A percentile compares a stretch with the other conserved stretches of the same genome.
Conservation (phyloP, 2,888 invertebrate genomes). For the Myopa testacea region DNA sequence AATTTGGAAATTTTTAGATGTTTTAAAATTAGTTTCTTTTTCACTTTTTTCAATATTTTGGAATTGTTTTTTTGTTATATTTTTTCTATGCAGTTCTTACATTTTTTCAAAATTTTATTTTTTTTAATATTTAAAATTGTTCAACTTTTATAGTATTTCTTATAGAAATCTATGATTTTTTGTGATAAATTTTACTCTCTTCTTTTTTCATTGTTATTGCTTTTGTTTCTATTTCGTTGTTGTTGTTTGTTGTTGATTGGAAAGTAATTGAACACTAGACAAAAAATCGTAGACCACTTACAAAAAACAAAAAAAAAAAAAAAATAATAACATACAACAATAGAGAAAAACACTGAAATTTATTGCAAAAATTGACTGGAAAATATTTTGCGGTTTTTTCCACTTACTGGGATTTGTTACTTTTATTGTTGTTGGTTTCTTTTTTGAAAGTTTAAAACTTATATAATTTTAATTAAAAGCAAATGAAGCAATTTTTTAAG, state of each 20-base stretch:
- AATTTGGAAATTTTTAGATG: no score
- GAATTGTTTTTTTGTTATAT: no score
- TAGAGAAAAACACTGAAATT: not conserved
- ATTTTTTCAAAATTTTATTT: no score
- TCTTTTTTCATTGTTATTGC: not conserved
- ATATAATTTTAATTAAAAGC: not conserved
- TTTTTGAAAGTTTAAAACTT: not conserved
- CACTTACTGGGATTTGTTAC: not conserved
- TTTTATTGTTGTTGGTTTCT: not conserved
- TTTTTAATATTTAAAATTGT: not conserved
- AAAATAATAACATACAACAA: not conserved
- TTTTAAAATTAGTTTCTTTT: no score
- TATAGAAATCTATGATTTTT: not conserved
- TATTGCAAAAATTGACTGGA: conserved; percentile 23
- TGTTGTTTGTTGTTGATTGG: not conserved
- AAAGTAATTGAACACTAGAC: conserved; percentile 1
- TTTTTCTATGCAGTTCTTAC: no score
- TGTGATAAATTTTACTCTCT: not conserved
- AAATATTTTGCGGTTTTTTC: not conserved
- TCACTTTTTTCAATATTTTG: no score
- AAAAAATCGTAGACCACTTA: not conserved
- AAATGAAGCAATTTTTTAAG: not conserved
- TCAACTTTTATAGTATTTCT: not conserved
- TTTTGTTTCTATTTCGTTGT: not conserved
- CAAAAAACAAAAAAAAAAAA: not conserved